Evolutionary conservation across 2,888 invertebrate species (phyloP), one percentile per base, ranked within the genome.

Genomic region (Andrena chrysosceles): DNA sequence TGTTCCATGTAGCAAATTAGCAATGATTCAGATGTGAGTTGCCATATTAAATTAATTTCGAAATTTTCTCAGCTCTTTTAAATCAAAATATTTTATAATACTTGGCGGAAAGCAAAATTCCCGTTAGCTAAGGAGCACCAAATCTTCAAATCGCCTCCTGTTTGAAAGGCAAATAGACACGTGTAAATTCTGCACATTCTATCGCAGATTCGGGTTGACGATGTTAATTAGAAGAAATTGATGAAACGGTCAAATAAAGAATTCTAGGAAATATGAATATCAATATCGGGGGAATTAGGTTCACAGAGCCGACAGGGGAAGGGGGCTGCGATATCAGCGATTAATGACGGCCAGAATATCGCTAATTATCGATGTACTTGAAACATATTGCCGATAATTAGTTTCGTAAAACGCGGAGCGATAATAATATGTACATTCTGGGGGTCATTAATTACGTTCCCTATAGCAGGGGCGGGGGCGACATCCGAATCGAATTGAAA

Each of bases 331-430:
- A 42, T 42, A 42, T 66, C 35, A 70, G 29, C 29, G 48, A 59
- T 60, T 59, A 60, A 70, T 48, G n/a, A 13, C 42, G 26, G 8
- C 26, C 29, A 31, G 59, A 60, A 60, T 33, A 23, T 23, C 6
- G 7, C 42, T 54, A 63, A 63, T 63, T 73, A 73, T 73, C 54
- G 29, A 23, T 54, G 16, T 26, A 56, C 62, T 16, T 63, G 63
- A 70, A 63, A 56, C 56, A 63, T 42, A 26, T 66, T 8, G 35
- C 26, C 23, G 60, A 60, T 66, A 31, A 67, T 52, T 62, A 62
- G 42, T 62, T 59, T 33, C 10, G 26, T 54, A n/a, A n/a, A 67
- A n/a, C 42, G 33, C n/a, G 23, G 8, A 1, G 26, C 48, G 23
- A 23, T 35, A 62, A 60, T 35, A 20, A 31, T 31, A 42, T 63